Conservation (phyloP, 2,797 vertebrate species). For the Acanthiza pusilla region DNA sequence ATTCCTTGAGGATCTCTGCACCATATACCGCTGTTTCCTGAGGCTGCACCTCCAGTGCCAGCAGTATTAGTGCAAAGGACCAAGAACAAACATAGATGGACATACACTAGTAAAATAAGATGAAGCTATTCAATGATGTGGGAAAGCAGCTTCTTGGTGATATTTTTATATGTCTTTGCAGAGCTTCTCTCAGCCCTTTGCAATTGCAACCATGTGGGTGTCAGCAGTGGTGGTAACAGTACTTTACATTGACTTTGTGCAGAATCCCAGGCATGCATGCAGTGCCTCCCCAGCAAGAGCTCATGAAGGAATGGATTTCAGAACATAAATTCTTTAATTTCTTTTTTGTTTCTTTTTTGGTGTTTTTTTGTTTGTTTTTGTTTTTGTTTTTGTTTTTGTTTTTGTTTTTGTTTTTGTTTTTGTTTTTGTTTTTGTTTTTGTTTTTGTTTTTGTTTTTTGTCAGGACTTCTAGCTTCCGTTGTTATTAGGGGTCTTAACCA, state of each 20-base stretch:
- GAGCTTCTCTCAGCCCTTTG: neutral
- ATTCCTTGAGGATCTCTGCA: neutral
- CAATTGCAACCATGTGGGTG: neutral
- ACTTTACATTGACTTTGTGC: neutral
- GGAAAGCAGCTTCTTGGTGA: neutral
- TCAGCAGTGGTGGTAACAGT: neutral
- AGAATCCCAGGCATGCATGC: neutral
- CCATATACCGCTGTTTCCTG: fast-evolving
- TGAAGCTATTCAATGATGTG: neutral
- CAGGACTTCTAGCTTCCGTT: neutral
- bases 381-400: neutral
- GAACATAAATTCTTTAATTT: neutral
- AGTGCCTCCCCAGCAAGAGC: neutral
- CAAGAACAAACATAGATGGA: neutral
- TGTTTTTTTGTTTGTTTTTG: too few species aligned
- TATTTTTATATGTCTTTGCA: neutral
- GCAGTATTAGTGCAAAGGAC: neutral
- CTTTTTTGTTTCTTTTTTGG: neutral
- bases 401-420: neutral
- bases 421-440: neutral
- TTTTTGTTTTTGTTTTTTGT: neutral
- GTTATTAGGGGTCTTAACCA: neutral
- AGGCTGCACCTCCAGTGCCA: neutral
- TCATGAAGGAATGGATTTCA: neutral
- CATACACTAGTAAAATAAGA: neutral